Conservation (phyloP, 2,888 invertebrate genomes). For the Ectemnius continuus region DNA sequence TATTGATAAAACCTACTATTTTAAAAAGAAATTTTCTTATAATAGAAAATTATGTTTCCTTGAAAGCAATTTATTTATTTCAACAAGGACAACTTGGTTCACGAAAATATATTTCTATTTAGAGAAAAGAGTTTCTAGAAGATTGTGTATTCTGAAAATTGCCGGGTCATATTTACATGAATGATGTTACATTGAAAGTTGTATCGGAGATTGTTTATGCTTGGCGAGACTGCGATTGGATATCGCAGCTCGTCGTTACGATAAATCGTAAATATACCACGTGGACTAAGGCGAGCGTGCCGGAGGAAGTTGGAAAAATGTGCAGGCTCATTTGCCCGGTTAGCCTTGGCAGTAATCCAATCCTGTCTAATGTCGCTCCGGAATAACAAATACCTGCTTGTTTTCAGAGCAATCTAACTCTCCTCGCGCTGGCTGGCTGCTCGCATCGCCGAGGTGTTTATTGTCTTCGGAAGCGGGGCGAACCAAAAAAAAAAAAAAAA, state of each 20-base stretch:
- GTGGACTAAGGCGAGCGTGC: constrained; percentile 12
- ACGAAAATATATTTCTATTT: constrained; percentile 13
- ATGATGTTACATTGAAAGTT: too few relatives aligned
- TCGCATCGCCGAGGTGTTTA: too few relatives aligned
- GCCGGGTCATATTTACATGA: too few relatives aligned
- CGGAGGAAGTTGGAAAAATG: constrained; percentile 37
- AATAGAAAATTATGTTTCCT: too few relatives aligned
- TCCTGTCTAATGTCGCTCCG: constrained; percentile 29
- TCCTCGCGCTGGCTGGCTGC: not conserved
- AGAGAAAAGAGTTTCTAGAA: not conserved
- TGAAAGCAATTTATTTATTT: too few relatives aligned
- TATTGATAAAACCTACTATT: too few relatives aligned
- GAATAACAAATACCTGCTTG: constrained; percentile 40
- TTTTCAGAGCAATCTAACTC: constrained; percentile 19
- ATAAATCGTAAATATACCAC: not conserved
- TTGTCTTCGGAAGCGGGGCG: too few relatives aligned
- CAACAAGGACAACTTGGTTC: too few relatives aligned
- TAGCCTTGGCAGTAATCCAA: constrained; percentile 50
- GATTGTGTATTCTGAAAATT: too few relatives aligned
- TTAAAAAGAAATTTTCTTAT: too few relatives aligned
- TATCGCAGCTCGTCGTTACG: too few relatives aligned
- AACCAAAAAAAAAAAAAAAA: not conserved
- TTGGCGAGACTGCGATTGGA: not conserved
- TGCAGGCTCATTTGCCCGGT: constrained; percentile 39
- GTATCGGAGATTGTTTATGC: not conserved